Percentiles rank a stretch among this genome's conserved stretches.
These are phyloP conservation scores for Dynastes grantii DNA, from an alignment of 2,888 invertebrate species.

Conservation along the genomic window DNA sequence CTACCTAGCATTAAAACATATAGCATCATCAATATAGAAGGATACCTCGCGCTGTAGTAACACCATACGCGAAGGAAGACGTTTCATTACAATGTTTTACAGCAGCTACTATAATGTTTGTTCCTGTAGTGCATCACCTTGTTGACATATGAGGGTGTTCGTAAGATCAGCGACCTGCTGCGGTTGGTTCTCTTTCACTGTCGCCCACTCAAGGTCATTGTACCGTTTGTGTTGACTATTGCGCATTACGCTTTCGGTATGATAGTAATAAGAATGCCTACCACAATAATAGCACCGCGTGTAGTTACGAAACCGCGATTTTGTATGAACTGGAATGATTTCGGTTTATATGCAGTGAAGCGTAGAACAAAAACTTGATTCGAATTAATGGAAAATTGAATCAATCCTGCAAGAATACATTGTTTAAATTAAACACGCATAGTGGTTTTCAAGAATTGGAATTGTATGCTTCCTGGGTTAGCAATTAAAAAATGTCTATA, in stretches of 20 bases:
- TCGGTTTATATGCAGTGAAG: too few species aligned
- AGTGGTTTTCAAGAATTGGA: too few species aligned
- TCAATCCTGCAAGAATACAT: too few species aligned
- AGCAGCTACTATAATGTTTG: not conserved
- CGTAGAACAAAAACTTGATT: too few species aligned
- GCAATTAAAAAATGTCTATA: too few species aligned
- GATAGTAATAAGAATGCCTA: slow-evolving; percentile 29
- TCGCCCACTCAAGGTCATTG: slow-evolving; percentile 55
- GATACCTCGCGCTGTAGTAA: slow-evolving; percentile 9
- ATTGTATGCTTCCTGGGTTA: too few species aligned
- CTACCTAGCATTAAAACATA: not conserved
- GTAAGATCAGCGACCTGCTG: slow-evolving; percentile 47
- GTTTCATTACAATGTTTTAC: slow-evolving; percentile 16
- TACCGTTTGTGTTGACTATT: slow-evolving; percentile 42
- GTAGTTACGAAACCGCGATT: too few species aligned
- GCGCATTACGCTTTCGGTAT: slow-evolving; percentile 39
- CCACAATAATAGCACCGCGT: slow-evolving; percentile 7
- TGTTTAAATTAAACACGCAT: too few species aligned
- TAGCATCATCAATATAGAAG: not conserved
- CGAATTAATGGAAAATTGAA: too few species aligned
- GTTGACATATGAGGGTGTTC: slow-evolving; percentile 46
- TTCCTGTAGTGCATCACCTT: slow-evolving; percentile 31
- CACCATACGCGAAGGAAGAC: slow-evolving; percentile 13
- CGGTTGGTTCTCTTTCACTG: slow-evolving; percentile 44
- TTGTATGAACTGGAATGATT: too few species aligned